A percentile compares a stretch with the other conserved stretches of the same genome.
These are phyloP conservation scores for Dysmachus trigonus DNA, from an alignment of 2,888 invertebrate species.

Conservation along the genomic window DNA sequence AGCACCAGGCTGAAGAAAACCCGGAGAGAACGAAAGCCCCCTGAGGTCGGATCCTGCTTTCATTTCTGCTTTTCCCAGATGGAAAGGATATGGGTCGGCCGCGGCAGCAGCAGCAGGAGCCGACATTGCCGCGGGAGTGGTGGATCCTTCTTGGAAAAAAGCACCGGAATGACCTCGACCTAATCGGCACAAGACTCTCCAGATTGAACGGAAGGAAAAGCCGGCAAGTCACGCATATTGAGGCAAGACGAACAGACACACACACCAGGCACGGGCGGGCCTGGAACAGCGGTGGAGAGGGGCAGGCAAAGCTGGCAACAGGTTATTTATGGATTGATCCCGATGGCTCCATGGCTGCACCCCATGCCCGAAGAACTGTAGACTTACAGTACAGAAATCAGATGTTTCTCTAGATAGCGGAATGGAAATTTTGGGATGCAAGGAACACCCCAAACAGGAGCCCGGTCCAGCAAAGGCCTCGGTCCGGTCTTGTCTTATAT, in stretches of 20 bases:
- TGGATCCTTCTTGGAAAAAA: conserved; percentile 13
- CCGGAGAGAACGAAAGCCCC: conserved; percentile 25
- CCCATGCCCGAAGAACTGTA: background rate
- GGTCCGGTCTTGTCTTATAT: background rate
- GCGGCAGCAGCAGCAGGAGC: background rate
- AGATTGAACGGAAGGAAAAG: conserved; percentile 34
- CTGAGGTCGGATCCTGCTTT: conserved; percentile 34
- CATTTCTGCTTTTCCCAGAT: conserved; percentile 31
- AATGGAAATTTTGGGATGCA: background rate
- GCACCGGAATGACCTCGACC: conserved; percentile 44
- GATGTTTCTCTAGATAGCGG: conserved; percentile 15
- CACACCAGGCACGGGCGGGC: background rate
- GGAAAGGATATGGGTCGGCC: conserved; percentile 37
- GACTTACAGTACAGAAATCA: conserved; percentile 18
- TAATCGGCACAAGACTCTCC: conserved; percentile 32
- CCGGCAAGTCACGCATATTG: conserved; percentile 39
- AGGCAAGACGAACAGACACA: conserved; percentile 10
- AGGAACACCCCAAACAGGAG: background rate
- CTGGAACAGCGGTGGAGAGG: background rate
- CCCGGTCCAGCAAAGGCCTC: too few species aligned
- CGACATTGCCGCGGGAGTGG: background rate
- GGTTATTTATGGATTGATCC: conserved; percentile 44
- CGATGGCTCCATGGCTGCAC: conserved; percentile 33
- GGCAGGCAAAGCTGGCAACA: conserved; percentile 41
- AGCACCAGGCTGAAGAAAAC: conserved; percentile 22